Evolutionary conservation across 2,113 vertebrate genomes (phyloP).

Genomic region (Hypomesus transpacificus): DNA sequence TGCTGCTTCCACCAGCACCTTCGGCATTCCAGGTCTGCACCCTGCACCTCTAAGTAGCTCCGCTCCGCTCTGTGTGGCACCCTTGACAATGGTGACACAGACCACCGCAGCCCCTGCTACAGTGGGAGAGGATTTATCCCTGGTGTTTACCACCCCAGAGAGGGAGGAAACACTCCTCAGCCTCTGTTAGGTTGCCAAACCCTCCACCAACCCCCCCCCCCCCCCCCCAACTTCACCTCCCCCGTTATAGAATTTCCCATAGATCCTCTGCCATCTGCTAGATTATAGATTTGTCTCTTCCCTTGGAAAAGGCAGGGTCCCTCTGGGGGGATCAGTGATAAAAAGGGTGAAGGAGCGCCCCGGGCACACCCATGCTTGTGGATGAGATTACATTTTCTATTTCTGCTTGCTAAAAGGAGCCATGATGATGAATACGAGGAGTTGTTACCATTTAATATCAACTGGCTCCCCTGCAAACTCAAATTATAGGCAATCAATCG

Average conservation of each 20-base stretch:
- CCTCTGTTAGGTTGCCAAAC: constrained; percentile 30
- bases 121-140: constrained; percentile 15
- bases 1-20: constrained; percentile 27
- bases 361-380: constrained; percentile 60
- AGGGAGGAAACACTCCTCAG: constrained; percentile 12
- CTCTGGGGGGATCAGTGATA: constrained; percentile 67
- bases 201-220: constrained; percentile 15
- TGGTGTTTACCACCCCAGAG: constrained; percentile 11
- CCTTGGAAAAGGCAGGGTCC: constrained; percentile 60
- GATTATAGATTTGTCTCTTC: constrained; percentile 73
- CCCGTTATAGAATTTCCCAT: constrained; percentile 68
- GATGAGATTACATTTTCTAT: constrained; percentile 73
- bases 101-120: constrained; percentile 27
- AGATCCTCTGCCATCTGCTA: constrained; percentile 73
- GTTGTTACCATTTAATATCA: constrained; percentile 73
- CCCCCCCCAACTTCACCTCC: constrained; percentile 44
- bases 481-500: constrained; percentile 71
- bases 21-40: constrained; percentile 32
- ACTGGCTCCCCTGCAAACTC: constrained; percentile 64
- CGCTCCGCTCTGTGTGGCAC: constrained; percentile 32
- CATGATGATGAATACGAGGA: constrained; percentile 66
- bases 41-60: constrained; percentile 39
- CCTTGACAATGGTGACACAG: constrained; percentile 16
- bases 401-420: constrained; percentile 57
- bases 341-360: constrained; percentile 70